Evolutionary conservation across 2,888 invertebrate species (phyloP).

Genomic region (Xanthorhoe spadicearia): DNA sequence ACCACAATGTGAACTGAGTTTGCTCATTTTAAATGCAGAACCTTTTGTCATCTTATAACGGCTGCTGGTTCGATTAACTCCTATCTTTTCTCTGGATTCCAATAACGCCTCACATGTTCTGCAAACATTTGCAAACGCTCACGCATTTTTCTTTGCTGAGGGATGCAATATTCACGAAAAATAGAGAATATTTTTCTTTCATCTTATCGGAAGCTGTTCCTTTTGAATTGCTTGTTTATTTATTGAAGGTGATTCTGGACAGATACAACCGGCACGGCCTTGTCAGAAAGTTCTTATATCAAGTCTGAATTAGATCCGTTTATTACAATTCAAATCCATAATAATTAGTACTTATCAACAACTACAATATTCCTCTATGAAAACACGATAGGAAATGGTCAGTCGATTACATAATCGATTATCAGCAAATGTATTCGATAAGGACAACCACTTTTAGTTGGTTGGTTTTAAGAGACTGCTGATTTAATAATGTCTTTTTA

Average conservation of each 20-base stretch:
- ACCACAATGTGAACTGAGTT: not conserved
- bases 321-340: not conserved
- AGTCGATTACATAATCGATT: not conserved
- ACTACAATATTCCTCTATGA: not conserved
- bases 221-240: not conserved
- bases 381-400: not conserved
- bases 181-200: constrained; percentile 7
- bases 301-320: no score
- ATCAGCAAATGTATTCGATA: not conserved
- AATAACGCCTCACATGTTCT: constrained; percentile 12
- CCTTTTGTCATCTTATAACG: not conserved
- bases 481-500: not conserved
- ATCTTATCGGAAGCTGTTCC: not conserved
- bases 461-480: not conserved
- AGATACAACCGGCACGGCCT: no score
- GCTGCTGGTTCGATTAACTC: not conserved
- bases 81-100: constrained; percentile 12
- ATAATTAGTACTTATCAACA: not conserved
- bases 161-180: constrained; percentile 11
- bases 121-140: constrained; percentile 17
- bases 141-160: constrained; percentile 11
- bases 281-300: no score
- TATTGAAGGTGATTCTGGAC: no score
- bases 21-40: not conserved
- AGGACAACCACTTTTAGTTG: not conserved